Conservation (phyloP, 2,113 vertebrate genomes). For the Heloderma charlesbogerti region DNA sequence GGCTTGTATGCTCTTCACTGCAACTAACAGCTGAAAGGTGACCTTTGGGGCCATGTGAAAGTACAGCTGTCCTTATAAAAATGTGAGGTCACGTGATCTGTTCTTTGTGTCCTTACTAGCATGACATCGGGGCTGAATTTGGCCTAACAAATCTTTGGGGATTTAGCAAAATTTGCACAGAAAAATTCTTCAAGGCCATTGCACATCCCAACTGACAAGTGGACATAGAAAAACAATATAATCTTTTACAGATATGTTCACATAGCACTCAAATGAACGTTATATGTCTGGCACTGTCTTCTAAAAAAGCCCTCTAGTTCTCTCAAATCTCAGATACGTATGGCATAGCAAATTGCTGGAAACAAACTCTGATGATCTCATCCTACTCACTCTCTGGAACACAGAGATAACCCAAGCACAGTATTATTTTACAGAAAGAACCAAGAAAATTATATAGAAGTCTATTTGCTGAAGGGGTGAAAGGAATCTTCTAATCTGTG, state of each 20-base stretch:
- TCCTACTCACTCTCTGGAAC: slow-evolving; percentile 37
- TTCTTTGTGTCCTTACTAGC: slow-evolving; percentile 29
- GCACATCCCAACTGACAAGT: slow-evolving; percentile 37
- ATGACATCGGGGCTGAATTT: slow-evolving; percentile 40
- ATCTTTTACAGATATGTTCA: slow-evolving; percentile 19
- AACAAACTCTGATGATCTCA: slow-evolving; percentile 53
- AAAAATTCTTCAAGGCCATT: slow-evolving; percentile 9
- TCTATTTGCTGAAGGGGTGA: slow-evolving; percentile 20
- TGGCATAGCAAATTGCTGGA: slow-evolving; percentile 54
- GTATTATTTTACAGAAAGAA: slow-evolving; percentile 37
- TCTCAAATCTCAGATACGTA: slow-evolving; percentile 44
- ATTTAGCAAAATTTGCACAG: slow-evolving; percentile 35
- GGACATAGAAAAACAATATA: slow-evolving; percentile 10
- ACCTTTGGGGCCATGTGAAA: slow-evolving; percentile 60
- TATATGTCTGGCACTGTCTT: slow-evolving; percentile 29
- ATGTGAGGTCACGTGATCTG: slow-evolving; percentile 31
- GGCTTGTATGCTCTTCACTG: slow-evolving; percentile 7
- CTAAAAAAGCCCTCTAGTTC: not conserved
- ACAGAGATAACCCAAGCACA: not conserved
- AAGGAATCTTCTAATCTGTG: not conserved
- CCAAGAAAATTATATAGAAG: slow-evolving; percentile 22
- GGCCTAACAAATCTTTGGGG: slow-evolving; percentile 15
- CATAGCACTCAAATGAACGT: slow-evolving; percentile 22
- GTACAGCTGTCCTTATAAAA: slow-evolving; percentile 44
- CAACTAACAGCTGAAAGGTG: slow-evolving; percentile 43